These are phyloP conservation scores for Pao palembangensis DNA, from an alignment of 2,113 vertebrate genomes.

Conservation along the genomic window DNA sequence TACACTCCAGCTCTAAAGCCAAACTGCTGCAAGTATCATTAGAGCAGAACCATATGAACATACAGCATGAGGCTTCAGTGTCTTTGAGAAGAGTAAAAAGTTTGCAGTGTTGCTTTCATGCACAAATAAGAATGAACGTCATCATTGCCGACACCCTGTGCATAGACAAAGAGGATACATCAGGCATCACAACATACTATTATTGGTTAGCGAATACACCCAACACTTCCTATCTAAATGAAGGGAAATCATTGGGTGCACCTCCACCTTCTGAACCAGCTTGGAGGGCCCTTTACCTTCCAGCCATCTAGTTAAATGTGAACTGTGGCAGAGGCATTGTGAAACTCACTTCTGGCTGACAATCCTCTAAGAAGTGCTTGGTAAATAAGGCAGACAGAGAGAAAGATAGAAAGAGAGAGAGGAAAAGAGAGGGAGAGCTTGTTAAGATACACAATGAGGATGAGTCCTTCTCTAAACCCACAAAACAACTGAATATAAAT, in stretches of 20 bases:
- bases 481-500: slow-evolving; percentile 40
- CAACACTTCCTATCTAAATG: too few species aligned
- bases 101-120: slow-evolving; percentile 7
- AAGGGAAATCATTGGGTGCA: neutral
- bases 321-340: slow-evolving; percentile 28
- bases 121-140: too few species aligned
- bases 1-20: slow-evolving; percentile 20
- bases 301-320: slow-evolving; percentile 45
- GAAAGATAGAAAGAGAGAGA: neutral
- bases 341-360: slow-evolving; percentile 45
- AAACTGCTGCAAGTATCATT: slow-evolving; percentile 24
- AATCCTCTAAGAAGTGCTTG: slow-evolving; percentile 30
- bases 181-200: too few species aligned
- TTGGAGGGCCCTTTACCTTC: slow-evolving; percentile 31
- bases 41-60: slow-evolving; percentile 4
- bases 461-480: slow-evolving; percentile 35
- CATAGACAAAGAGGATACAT: too few species aligned
- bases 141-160: too few species aligned
- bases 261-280: slow-evolving; percentile 39
- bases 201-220: too few species aligned
- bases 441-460: slow-evolving; percentile 41
- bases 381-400: slow-evolving; percentile 39
- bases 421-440: slow-evolving; percentile 1
- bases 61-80: slow-evolving; percentile 10
- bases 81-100: too few species aligned